A percentile compares a stretch with the other conserved stretches of the same genome.
Evolutionary conservation across 2,888 invertebrate genomes (phyloP).

Genomic region (Lithophane semibrunnea): DNA sequence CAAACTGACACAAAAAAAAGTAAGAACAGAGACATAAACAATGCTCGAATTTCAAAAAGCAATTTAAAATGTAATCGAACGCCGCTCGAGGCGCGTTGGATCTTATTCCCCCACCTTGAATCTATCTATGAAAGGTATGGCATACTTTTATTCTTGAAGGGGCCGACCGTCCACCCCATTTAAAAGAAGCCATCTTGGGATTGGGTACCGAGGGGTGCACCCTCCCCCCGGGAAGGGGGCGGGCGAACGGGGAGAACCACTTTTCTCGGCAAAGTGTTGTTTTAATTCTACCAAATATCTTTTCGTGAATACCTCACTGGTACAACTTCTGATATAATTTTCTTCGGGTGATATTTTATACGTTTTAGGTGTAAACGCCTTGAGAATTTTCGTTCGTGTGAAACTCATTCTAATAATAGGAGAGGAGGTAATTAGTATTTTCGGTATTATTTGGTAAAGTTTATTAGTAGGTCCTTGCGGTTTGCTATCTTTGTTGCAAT

Average conservation of each 20-base stretch:
- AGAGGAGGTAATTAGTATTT: conserved; percentile 66
- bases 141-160: conserved; percentile 89
- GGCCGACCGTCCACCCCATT: conserved; percentile 88
- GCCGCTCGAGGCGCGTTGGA: conserved; percentile 69
- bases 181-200: conserved; percentile 91
- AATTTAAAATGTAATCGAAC: conserved; percentile 87
- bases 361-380: conserved; percentile 83
- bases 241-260: conserved; percentile 81
- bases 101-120: conserved; percentile 83
- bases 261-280: conserved; percentile 89
- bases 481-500: background rate
- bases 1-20: conserved; percentile 67
- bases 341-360: conserved; percentile 86
- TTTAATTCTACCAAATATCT: conserved; percentile 90
- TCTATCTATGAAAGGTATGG: conserved; percentile 85
- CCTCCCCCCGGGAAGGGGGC: conserved; percentile 71
- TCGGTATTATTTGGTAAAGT: conserved; percentile 39
- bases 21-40: conserved; percentile 67
- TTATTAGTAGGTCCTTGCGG: conserved; percentile 5
- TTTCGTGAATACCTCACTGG: conserved; percentile 88
- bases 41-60: conserved; percentile 82
- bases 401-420: conserved; percentile 69
- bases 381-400: conserved; percentile 64
- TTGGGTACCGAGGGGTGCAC: conserved; percentile 78
- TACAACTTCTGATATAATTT: conserved; percentile 89